Conservation (phyloP, 2,113 vertebrate species). For the Siphamia tubifer region DNA sequence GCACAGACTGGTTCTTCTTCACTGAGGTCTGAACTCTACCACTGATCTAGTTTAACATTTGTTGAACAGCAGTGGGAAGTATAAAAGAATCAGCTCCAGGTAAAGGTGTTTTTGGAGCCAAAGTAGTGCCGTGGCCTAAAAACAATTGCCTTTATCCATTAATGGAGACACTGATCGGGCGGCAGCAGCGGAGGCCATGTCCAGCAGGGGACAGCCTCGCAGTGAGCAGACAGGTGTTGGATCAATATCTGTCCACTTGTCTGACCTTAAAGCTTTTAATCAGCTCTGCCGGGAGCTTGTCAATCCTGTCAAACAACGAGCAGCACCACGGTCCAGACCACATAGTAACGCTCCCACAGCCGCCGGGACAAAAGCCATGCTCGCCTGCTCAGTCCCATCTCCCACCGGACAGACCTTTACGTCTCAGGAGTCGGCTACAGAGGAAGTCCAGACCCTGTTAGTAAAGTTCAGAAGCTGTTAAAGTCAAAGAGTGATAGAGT, state of each 20-base stretch:
- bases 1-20: no score
- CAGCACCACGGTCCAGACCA: constrained; percentile 40
- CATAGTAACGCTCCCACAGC: constrained; percentile 40
- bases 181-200: constrained; percentile 63
- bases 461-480: constrained; percentile 48
- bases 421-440: background rate
- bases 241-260: constrained; percentile 78
- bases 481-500: constrained; percentile 47
- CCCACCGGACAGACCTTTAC: constrained; percentile 17
- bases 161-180: constrained; percentile 75
- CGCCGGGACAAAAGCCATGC: constrained; percentile 5
- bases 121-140: constrained; percentile 43
- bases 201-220: constrained; percentile 57
- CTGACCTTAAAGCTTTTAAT: constrained; percentile 83
- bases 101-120: constrained; percentile 53
- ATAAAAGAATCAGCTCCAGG: constrained; percentile 29
- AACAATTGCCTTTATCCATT: constrained; percentile 37
- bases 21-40: no score
- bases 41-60: no score
- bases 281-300: constrained; percentile 80
- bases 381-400: constrained; percentile 16
- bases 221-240: constrained; percentile 74
- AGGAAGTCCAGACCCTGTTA: constrained; percentile 23
- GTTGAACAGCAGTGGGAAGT: constrained; percentile 3
- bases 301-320: constrained; percentile 78